Evolutionary conservation across 30 jellyfish, hydroid and myxozoan genomes (phyloP), one percentile per base, ranked within the genome.

Genomic region (Pseudorhiza aurosa): DNA sequence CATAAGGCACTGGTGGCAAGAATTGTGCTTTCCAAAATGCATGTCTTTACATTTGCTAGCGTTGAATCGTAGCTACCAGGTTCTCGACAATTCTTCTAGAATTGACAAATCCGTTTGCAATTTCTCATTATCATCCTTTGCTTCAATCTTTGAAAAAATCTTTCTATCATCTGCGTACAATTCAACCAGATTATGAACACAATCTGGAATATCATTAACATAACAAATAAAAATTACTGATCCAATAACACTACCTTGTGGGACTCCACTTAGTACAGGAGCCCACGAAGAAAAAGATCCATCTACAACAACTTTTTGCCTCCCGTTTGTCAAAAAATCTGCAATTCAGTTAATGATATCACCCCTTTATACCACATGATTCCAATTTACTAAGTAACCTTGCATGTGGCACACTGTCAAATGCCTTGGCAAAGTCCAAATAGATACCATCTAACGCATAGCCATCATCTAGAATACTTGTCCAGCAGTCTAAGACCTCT

Each of bases 351-450:
- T 19, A 15, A 50, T 9, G 28, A 72, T 72, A 19, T 72, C 39
- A 19, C 86, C 75, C 31, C 25, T 72, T 50, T 46, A 7, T 57
- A n/a, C n/a, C 74, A 55, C 11, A 72, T 30, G 76, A 18, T 22
- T 39, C 42, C 14, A 69, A 49, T 22, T 69, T 44, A n/a, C 22
- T 25, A 5, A 69, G 69, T 26, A 69, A 30, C 21, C 69, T 39
- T 14, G 7, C 21, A 30, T 69, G 83, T 44, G 83, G 83, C 50
- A 69, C 83, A 24, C 49, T 69, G 44, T 47, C 83, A 28, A 69
- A 69, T 19, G 83, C 83, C 73, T 69, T 46, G 18, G 75, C 76
- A 50, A 72, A 72, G 40, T 72, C 86, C 35, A 72, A 55, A n/a
- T 72, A 72, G 59, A 72, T 50, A 27, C 18, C 86, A 62, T 62